A percentile compares a stretch with the other conserved stretches of the same genome.
Evolutionary conservation across 2,888 invertebrate species (phyloP).

Genomic region (Saturnia japonica): DNA sequence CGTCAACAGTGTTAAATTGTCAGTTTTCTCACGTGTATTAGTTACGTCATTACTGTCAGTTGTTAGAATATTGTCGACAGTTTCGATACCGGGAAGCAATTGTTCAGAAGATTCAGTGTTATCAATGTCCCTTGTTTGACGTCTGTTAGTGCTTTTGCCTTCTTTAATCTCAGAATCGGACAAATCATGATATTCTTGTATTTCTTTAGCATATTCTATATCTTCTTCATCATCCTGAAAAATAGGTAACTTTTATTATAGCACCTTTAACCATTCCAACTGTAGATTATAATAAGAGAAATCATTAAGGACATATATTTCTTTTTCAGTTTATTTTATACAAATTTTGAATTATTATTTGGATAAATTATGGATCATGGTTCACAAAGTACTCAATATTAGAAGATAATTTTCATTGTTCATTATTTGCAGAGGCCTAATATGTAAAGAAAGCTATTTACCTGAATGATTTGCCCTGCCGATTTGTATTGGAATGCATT

Average conservation of each 20-base stretch:
- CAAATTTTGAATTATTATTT: background rate
- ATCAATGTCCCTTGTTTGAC: slow-evolving; percentile 64
- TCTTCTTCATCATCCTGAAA: slow-evolving; percentile 80
- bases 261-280: no score
- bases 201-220: slow-evolving; percentile 74
- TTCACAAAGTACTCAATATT: background rate
- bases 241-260: slow-evolving; percentile 2
- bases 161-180: slow-evolving; percentile 66
- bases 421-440: background rate
- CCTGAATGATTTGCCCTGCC: slow-evolving; percentile 75
- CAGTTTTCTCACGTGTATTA: slow-evolving; percentile 49
- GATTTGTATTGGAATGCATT: slow-evolving; percentile 96
- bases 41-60: slow-evolving; percentile 32
- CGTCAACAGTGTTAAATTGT: slow-evolving; percentile 73
- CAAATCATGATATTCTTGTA: slow-evolving; percentile 74
- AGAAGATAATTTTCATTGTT: background rate
- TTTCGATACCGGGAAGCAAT: slow-evolving; percentile 62
- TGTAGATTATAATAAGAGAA: no score
- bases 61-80: slow-evolving; percentile 29
- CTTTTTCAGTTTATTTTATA: background rate
- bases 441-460: slow-evolving; percentile 31
- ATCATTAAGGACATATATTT: background rate
- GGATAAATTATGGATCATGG: background rate
- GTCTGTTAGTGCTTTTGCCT: slow-evolving; percentile 59
- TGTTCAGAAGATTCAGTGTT: slow-evolving; percentile 61